Base-by-base conservation (phyloP, 2,113 vertebrate genomes). In the Pteruthius melanotis region DNA sequence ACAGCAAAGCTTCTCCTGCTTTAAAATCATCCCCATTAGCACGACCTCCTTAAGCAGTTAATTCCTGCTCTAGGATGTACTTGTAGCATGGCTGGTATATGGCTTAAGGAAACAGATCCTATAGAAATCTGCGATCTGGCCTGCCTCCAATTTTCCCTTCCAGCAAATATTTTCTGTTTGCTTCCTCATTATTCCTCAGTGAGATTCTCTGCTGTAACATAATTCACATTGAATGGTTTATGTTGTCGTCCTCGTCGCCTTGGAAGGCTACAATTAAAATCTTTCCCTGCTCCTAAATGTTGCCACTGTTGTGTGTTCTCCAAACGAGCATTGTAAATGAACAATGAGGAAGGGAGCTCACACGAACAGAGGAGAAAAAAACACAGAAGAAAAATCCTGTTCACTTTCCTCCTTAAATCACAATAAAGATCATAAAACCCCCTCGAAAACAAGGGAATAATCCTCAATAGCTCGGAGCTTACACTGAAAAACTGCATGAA, bases 91-190 rank as follows among this genome's bases (percentile, higher is more conserved):
- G 35, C 30, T 86, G 68, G 27, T 49, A 7, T 26, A 56, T 8
- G 52, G 80, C 65, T 92, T 83, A 42, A 93, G 54, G 71, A 66
- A 40, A 71, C 57, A 77, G 40, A 23, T 52, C 64, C 76, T 69
- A 57, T 3, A 27, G 15, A 81, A 93, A 94, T 60, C 83, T 83
- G 28, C 2, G n/a, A 15, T 66, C 82, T 93, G 71, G 68, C 35
- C 44, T 90, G 52, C 20, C 68, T 90, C 80, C 69, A 78, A 0
- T 68, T 83, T 81, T 82, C 9, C 37, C 69, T 76, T 78, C 23
- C 71, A 88, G 88, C 76, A 94, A 71, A 64, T 92, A 68, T 92
- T 91, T 93, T 83, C 66, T 94, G 30, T 89, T 92, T 86, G 28
- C 31, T 75, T 86, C 71, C 83, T 90, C 57, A 18, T 81, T 93